Base-by-base conservation (phyloP, 2,797 vertebrate genomes). In the Enteromius mattozi region DNA sequence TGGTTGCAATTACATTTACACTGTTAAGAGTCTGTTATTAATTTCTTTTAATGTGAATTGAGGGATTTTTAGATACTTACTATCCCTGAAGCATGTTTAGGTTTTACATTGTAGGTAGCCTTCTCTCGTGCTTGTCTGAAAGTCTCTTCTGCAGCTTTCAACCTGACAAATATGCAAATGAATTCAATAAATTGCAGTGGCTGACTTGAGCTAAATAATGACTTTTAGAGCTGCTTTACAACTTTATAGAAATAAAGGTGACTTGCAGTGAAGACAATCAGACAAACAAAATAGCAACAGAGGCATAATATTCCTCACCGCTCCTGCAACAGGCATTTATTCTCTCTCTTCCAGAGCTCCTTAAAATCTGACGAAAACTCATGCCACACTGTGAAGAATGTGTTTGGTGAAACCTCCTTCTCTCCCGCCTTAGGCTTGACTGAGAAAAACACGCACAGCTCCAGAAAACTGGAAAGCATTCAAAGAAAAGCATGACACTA, bases 331-430 rank as follows among this genome's bases (percentile, higher is more conserved):
- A 99, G 95, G 88, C 96, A 91, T 90, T 98, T 99, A 90, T 97
- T 99, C 90, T 99, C 96, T 89, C 96, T 98, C 93, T 99, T 99
- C 97, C 97, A 99, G 74, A 96, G 96, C 37, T 99, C 98, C 95
- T 99, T 99, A 93, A 99, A 99, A 93, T 99, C 97, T n/a, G 96
- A 95, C 88, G 97, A 98, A 93, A 99, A 99, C 95, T 99, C 98
- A 49, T 99, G 96, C 98, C 98, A 99, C 93, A 97, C 87, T 82
- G 96, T 96, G 94, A 99, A 99, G 89, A 99, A 95, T 83, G 96
- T 96, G 94, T 96, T 96, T 56, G 96, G 97, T 70, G 97, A 98
- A 68, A 98, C 97, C 88, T 99, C 97, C 88, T 99, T 99, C 91
- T 99, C 98, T 56, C 97, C 97, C 27, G 95, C 91, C 93, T 98